phyloP scores from a whole-genome alignment of 2,888 invertebrate genomes.

The Scaeva pyrastri region DNA sequence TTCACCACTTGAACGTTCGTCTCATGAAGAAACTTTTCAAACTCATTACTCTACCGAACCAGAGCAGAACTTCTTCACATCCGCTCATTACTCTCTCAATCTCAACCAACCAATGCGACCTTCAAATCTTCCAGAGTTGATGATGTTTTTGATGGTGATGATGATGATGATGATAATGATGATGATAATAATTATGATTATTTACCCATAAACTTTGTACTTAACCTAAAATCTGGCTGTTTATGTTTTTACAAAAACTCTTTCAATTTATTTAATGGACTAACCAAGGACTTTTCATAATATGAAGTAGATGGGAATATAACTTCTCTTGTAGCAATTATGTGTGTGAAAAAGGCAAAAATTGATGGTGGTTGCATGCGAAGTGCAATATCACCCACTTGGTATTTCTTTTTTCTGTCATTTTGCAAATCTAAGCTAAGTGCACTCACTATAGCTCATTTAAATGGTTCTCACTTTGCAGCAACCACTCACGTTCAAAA shows the following conservation, averaged over 20 bases:
- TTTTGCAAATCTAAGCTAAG: conserved; percentile 32
- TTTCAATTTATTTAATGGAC: conserved; percentile 74
- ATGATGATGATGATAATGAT: not conserved
- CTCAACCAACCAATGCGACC: conserved; percentile 40
- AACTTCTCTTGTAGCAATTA: conserved; percentile 59
- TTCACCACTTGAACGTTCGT: not conserved
- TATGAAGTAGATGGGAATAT: conserved; percentile 17
- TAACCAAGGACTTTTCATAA: conserved; percentile 66
- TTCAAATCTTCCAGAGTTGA: conserved; percentile 38
- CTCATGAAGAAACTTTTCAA: conserved; percentile 13
- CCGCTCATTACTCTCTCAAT: conserved; percentile 49
- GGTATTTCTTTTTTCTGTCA: conserved; percentile 9
- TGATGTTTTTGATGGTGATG: not conserved
- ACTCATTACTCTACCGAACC: conserved; percentile 62
- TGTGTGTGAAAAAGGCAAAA: not conserved
- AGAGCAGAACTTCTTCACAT: conserved; percentile 65
- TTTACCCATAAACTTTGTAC: conserved; percentile 43
- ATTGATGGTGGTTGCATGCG: not conserved
- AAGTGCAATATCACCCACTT: not conserved
- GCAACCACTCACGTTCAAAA: not conserved
- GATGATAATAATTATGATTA: conserved; percentile 15
- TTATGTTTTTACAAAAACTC: conserved; percentile 45
- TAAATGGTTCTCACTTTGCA: conserved; percentile 32
- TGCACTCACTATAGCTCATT: conserved; percentile 43
- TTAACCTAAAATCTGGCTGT: conserved; percentile 69